Percentiles rank a stretch among this genome's conserved stretches.
These are phyloP conservation scores for Panorpa germanica DNA, from an alignment of 2,888 invertebrate genomes.

Conservation along the genomic window DNA sequence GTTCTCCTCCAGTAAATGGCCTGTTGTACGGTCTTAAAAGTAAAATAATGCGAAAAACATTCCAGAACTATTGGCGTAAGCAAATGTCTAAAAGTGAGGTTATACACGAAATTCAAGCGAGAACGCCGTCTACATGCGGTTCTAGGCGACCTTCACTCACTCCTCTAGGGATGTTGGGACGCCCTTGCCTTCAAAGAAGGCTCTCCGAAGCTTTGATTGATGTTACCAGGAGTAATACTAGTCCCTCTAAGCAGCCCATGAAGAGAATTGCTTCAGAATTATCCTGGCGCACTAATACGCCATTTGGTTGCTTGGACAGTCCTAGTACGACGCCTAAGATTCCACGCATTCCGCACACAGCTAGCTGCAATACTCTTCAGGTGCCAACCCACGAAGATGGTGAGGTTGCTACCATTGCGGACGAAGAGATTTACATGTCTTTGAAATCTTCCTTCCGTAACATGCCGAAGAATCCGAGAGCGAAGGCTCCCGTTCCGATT, in stretches of 20 bases:
- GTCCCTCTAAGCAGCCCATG: conserved; percentile 18
- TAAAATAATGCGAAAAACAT: conserved; percentile 47
- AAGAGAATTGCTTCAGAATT: conserved; percentile 29
- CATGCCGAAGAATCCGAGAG: conserved; percentile 17
- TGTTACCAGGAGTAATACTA: conserved; percentile 19
- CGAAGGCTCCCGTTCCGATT: conserved; percentile 26
- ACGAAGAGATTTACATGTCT: conserved; percentile 17
- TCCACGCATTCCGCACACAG: conserved; percentile 34
- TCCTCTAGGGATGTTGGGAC: conserved; percentile 28
- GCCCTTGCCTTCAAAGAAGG: conserved; percentile 30
- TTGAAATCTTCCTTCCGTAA: conserved; percentile 15
- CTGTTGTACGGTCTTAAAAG: conserved; percentile 60
- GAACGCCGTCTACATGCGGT: conserved; percentile 60
- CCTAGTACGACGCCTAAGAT: conserved; percentile 11
- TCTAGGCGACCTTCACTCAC: conserved; percentile 54
- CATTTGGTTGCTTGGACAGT: conserved; percentile 17
- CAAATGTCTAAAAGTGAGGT: conserved; percentile 61
- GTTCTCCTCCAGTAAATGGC: conserved; percentile 56
- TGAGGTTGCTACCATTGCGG: conserved; percentile 19
- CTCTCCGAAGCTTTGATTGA: conserved; percentile 35
- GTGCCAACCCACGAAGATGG: conserved; percentile 31
- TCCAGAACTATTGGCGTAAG: conserved; percentile 60
- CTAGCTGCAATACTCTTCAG: conserved; percentile 50
- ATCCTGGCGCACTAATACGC: conserved; percentile 27
- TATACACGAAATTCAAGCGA: conserved; percentile 61